These are phyloP conservation scores for Tylochromis polylepis DNA, from an alignment of 2,113 vertebrate species.

Conservation along the genomic window DNA sequence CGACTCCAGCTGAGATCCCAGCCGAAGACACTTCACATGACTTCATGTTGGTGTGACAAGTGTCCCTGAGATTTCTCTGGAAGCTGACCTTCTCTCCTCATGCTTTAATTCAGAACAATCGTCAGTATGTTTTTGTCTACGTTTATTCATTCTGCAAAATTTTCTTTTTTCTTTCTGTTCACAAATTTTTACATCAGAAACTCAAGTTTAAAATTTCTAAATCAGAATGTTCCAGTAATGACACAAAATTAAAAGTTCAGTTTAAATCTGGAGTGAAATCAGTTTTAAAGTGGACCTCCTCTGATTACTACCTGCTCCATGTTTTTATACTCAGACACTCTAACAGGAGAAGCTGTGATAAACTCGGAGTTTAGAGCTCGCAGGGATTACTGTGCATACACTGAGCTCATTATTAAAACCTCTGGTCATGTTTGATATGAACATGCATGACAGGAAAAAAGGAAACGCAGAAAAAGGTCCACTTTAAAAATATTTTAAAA, in stretches of 20 bases:
- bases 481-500: neutral
- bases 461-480: neutral
- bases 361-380: neutral
- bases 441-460: neutral
- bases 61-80: neutral
- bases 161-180: neutral
- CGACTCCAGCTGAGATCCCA: neutral
- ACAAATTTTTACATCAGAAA: neutral
- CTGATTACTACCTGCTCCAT: neutral
- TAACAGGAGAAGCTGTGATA: neutral
- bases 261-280: neutral
- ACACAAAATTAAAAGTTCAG: neutral
- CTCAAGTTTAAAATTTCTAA: neutral
- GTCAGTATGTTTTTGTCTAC: neutral
- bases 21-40: neutral
- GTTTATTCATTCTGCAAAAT: neutral
- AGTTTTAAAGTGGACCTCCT: neutral
- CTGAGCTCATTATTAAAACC: neutral
- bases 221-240: rapidly evolving
- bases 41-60: rapidly evolving
- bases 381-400: neutral
- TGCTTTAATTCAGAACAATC: neutral
- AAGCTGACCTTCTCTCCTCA: neutral
- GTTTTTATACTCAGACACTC: no score
- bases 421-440: neutral